Evolutionary conservation across 2,113 vertebrate genomes (phyloP), one percentile per base, ranked within the genome.

Genomic region (Malurus alboscapulatus): DNA sequence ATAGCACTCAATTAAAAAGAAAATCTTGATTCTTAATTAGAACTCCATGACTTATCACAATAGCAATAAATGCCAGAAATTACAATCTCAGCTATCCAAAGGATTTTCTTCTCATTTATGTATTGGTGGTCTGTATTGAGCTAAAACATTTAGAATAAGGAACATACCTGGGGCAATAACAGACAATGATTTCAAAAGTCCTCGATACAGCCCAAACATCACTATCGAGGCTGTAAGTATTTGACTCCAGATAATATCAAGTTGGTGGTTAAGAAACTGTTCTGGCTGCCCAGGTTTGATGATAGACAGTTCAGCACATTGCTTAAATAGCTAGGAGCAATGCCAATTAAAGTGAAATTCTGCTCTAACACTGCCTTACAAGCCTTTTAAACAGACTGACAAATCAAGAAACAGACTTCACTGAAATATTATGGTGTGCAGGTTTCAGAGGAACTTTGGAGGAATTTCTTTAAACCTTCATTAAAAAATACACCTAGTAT

Each of bases 261-360:
- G 62, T 78, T 72, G 38, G 18, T 75, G 65, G 62, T 55, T 55
- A 92, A 89, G 83, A 93, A 93, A 61, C 6, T n/a, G 29, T 93
- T 95, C 73, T 88, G 80, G 71, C 72, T 95, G 86, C 88, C 84
- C 88, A 94, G 72, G 86, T 90, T 88, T 94, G 77, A 89, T 96
- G 94, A 97, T 65, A 95, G 94, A 95, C 94, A 95, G 93, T 92
- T 94, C 95, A 94, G 90, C 88, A 96, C 93, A 96, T 96, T 96
- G 96, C 88, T 96, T 96, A 95, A 96, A 96, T 95, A 92, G 93
- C 94, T 97, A 90, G 93, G 58, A 96, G 93, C 95, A 94, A 95
- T 86, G 96, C 78, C 94, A 96, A 95, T 96, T 96, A 96, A 96
- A 95, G 57, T 92, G 92, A 96, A 94, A 94, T 93, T 84, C 87